Evolutionary conservation across 1,140 invertebrate genomes (phyloP), one percentile per base, ranked within the genome.

Genomic region (Probaryconus sp.): DNA sequence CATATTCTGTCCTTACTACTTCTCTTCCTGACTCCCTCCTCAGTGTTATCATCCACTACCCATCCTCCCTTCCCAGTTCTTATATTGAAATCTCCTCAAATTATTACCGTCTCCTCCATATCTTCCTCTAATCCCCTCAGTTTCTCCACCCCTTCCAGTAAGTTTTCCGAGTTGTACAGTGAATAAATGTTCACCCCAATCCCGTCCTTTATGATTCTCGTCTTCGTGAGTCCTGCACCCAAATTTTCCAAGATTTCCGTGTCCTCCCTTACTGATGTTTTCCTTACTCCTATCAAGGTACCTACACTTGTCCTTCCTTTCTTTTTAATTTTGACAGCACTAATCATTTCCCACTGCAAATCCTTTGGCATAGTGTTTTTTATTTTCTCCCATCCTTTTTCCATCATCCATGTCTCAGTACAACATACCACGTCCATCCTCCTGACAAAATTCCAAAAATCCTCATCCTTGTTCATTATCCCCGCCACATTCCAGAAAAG

Each of bases 211-310:
- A 7, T n/a, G n/a, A 56, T 42, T n/a, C n/a, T n/a, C n/a, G n/a
- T 31, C 10, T 31, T 31, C 30, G 5, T 31, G 5, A n/a, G 18
- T 40, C 10, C 37, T 21, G 11, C 16, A 24, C 21, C 35, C 10
- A 17, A 30, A 10, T 2, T 14, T 37, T 11, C 33, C 13, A 13
- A 37, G 2, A 10, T 11, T 37, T 18, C 10, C 18, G 11, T 16
- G 2, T 9, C 31, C n/a, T 17, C 14, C 20, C 35, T 17, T 38
- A 26, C 20, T n/a, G 50, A 7, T 6, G 38, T 24, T 37, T 63
- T 64, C 17, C 13, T 72, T 37, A 68, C 37, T 28, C 74, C 69
- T 9, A 63, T 20, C 28, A 72, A 1, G 4, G 63, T 51, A 17
- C 74, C 74, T 11, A 63, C 69, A 5, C 10, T 20, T 40, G 37